Percentiles rank a stretch among this genome's conserved stretches.
phyloP scores from a whole-genome alignment of 1,140 invertebrate species.

The Platorchestia sp. region DNA sequence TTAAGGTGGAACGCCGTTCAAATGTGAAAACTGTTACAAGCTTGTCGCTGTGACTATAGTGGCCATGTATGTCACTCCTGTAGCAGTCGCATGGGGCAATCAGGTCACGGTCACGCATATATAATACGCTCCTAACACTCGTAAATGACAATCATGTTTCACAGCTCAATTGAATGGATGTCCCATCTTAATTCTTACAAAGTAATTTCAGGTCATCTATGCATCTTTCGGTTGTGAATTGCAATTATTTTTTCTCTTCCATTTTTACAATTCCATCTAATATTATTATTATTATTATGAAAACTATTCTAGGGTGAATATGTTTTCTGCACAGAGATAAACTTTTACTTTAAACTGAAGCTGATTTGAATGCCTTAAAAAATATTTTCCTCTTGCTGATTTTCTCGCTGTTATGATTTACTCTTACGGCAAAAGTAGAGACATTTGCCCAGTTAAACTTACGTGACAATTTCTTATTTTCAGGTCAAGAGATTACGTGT shows the following conservation, averaged over 20 bases:
- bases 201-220: not conserved
- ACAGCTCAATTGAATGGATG: not conserved
- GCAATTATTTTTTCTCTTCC: not conserved
- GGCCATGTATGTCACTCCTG: too few species aligned
- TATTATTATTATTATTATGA: not conserved
- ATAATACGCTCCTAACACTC: too few species aligned
- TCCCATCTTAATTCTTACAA: not conserved
- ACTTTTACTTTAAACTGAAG: not conserved
- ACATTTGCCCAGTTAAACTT: slow-evolving; percentile 6
- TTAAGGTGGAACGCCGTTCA: too few species aligned
- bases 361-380: not conserved
- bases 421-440: not conserved
- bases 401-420: not conserved
- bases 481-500: slow-evolving; percentile 49
- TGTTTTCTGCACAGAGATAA: not conserved
- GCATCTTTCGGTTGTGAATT: not conserved
- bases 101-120: too few species aligned
- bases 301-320: not conserved
- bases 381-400: not conserved
- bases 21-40: too few species aligned
- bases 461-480: slow-evolving; percentile 14
- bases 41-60: too few species aligned
- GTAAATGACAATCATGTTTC: too few species aligned
- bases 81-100: too few species aligned
- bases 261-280: not conserved